These are phyloP conservation scores for Quadroppia sp. DNA, from an alignment of 2,888 invertebrate genomes.

Conservation along the genomic window DNA sequence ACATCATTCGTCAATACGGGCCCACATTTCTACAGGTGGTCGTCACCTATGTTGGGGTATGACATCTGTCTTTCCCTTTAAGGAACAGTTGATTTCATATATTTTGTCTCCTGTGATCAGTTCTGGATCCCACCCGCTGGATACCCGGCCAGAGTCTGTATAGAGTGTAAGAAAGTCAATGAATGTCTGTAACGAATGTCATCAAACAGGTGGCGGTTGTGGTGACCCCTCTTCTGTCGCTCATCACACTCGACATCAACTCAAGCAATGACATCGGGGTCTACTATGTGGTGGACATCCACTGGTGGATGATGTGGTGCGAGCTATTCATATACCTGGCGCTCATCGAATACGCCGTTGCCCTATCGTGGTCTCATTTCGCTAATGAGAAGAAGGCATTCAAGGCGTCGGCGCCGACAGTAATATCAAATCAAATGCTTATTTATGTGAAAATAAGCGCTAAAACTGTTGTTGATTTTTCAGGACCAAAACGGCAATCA, in stretches of 20 bases:
- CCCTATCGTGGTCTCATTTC: conserved; percentile 36
- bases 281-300: conserved; percentile 50
- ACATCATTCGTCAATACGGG: conserved; percentile 39
- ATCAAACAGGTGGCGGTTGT: conserved; percentile 33
- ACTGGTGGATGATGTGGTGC: conserved; percentile 49
- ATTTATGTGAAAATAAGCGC: too few species aligned
- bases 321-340: conserved; percentile 49
- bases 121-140: conserved; percentile 42
- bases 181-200: background rate
- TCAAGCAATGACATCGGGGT: conserved; percentile 47
- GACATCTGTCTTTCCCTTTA: too few species aligned
- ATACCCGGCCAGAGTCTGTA: conserved; percentile 38
- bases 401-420: too few species aligned
- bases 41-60: conserved; percentile 34
- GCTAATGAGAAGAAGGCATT: conserved; percentile 24
- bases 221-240: conserved; percentile 72
- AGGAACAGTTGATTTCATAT: too few species aligned
- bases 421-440: too few species aligned
- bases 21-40: conserved; percentile 29
- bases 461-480: too few species aligned
- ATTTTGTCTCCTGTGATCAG: conserved; percentile 30
- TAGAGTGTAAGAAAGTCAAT: too few species aligned
- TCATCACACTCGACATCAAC: conserved; percentile 46
- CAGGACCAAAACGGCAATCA: too few species aligned
- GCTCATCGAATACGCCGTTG: conserved; percentile 49